phyloP scores from a whole-genome alignment of 35 echinoderm and acorn worm species.

The Apostichopus californicus region DNA sequence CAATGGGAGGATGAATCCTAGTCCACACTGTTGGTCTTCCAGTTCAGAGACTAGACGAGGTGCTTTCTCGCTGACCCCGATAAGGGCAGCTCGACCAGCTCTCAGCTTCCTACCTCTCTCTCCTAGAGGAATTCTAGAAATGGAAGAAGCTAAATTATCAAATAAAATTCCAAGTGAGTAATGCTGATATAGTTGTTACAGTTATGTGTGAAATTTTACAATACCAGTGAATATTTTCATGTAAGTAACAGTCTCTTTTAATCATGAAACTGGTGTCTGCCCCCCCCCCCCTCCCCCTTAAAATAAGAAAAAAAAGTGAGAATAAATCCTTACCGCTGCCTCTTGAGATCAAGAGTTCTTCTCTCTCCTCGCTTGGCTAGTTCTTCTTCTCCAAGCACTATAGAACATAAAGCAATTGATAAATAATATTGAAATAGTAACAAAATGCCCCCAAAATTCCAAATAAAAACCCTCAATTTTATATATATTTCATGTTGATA shows the following conservation, averaged over 20 bases:
- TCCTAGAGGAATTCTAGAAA: conserved; percentile 86
- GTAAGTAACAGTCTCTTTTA: not conserved
- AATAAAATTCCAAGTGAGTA: not conserved
- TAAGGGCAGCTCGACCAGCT: conserved; percentile 70
- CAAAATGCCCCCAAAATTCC: not conserved
- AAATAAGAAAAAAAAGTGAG: not conserved
- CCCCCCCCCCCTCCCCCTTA: too few relatives aligned
- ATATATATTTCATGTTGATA: too few relatives aligned
- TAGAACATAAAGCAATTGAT: not conserved
- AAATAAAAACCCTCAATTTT: not conserved
- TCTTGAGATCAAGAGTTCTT: conserved; percentile 88
- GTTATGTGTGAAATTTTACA: not conserved
- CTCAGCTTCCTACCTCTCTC: conserved; percentile 88
- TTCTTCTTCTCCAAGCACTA: conserved; percentile 92
- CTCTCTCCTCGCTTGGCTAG: conserved; percentile 88
- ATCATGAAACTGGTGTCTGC: not conserved
- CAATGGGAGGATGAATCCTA: conserved; percentile 93
- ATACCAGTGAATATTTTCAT: too few relatives aligned
- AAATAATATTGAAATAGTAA: not conserved
- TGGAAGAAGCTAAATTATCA: too few relatives aligned
- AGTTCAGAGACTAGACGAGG: conserved; percentile 80
- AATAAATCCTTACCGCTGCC: conserved; percentile 74
- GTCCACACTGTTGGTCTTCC: conserved; percentile 88
- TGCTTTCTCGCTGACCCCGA: conserved; percentile 70
- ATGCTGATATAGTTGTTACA: not conserved